A percentile compares a stretch with the other conserved stretches of the same genome.
phyloP scores from a whole-genome alignment of 1,140 invertebrate species.

The Penaeus chinensis region DNA sequence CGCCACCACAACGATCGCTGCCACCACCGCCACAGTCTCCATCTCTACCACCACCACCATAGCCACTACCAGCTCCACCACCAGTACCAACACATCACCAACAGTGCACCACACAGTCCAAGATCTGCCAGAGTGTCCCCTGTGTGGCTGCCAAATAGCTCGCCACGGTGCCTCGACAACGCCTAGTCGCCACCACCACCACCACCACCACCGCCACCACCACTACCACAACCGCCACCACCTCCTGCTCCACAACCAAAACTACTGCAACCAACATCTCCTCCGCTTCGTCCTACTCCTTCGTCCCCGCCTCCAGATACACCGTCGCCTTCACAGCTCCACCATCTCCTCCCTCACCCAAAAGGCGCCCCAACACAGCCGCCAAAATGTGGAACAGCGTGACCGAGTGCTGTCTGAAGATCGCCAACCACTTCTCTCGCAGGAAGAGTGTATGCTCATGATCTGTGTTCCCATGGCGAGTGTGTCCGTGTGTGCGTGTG shows the following conservation, averaged over 20 bases:
- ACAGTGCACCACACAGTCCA: slow-evolving; percentile 29
- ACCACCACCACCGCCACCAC: slow-evolving; percentile 34
- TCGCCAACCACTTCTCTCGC: slow-evolving; percentile 49
- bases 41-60: slow-evolving; percentile 13
- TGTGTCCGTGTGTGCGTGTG: too few relatives aligned
- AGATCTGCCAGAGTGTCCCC: slow-evolving; percentile 54
- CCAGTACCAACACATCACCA: slow-evolving; percentile 22
- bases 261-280: background rate
- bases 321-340: slow-evolving; percentile 27
- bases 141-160: slow-evolving; percentile 57
- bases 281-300: background rate
- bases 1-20: slow-evolving; percentile 18
- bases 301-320: background rate
- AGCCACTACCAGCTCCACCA: slow-evolving; percentile 10
- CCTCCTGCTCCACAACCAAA: slow-evolving; percentile 18
- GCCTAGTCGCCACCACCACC: slow-evolving; percentile 52
- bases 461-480: background rate
- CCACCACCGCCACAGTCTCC: slow-evolving; percentile 33
- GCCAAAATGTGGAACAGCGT: slow-evolving; percentile 57
- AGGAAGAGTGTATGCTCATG: slow-evolving; percentile 45
- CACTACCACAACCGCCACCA: slow-evolving; percentile 6
- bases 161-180: slow-evolving; percentile 59
- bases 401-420: slow-evolving; percentile 46
- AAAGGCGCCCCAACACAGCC: slow-evolving; percentile 41
- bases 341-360: slow-evolving; percentile 5